These are phyloP conservation scores for Ladona fulva DNA, from an alignment of 1,140 invertebrate genomes.

Conservation along the genomic window DNA sequence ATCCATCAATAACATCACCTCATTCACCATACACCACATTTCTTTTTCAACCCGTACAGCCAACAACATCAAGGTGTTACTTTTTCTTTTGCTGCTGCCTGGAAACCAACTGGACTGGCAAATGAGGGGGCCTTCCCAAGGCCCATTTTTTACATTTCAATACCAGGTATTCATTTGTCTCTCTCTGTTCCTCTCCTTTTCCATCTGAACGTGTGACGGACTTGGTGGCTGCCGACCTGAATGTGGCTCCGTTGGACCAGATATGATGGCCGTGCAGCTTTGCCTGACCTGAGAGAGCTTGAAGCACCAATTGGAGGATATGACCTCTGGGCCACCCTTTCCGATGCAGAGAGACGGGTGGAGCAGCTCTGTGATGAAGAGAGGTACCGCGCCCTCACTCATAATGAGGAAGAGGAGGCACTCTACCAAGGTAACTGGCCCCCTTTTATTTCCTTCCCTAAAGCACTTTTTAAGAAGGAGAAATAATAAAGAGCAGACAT, in stretches of 20 bases:
- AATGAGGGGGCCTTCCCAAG: not conserved
- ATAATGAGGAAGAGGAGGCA: conserved; percentile 75
- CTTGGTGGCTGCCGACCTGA: not conserved
- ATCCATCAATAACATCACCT: not conserved
- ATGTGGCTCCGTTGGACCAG: conserved; percentile 40
- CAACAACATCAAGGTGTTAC: not conserved
- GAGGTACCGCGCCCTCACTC: conserved; percentile 75
- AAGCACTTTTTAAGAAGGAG: too few relatives aligned
- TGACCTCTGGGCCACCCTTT: conserved; percentile 55
- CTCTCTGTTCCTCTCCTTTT: conserved; percentile 5
- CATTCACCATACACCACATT: not conserved
- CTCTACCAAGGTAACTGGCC: conserved; percentile 62
- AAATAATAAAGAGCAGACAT: too few relatives aligned
- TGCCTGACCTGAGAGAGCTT: conserved; percentile 63
- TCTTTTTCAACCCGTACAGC: not conserved
- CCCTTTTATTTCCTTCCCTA: too few relatives aligned
- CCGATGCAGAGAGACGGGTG: conserved; percentile 66
- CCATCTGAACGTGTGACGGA: not conserved
- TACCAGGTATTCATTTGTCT: not conserved
- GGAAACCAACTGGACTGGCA: not conserved
- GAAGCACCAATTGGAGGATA: conserved; percentile 59
- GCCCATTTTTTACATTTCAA: not conserved
- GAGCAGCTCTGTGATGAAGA: conserved; percentile 86
- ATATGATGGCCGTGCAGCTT: conserved; percentile 88
- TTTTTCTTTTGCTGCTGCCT: conserved; percentile 5